Conservation (phyloP, 2,888 invertebrate species). For the Lottia gigantea region DNA sequence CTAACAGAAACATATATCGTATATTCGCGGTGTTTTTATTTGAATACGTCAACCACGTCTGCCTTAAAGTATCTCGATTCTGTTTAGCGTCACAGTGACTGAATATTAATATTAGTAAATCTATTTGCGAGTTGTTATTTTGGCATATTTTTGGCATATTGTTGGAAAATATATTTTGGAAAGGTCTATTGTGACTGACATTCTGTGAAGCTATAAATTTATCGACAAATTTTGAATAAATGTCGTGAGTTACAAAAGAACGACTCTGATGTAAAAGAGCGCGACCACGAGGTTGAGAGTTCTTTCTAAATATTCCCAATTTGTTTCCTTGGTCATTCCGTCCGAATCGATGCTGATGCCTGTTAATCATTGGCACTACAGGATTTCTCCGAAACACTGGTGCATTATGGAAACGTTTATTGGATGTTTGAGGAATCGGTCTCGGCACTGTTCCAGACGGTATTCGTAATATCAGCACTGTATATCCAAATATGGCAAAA, state of each 20-base stretch:
- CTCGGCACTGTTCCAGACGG: neutral
- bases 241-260: neutral
- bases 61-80: neutral
- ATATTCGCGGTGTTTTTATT: neutral
- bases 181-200: neutral
- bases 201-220: neutral
- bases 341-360: neutral
- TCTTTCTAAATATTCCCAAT: neutral
- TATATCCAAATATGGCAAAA: neutral
- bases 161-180: neutral
- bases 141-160: neutral
- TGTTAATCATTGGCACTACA: neutral
- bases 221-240: neutral
- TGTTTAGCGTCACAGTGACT: neutral
- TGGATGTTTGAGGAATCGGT: neutral
- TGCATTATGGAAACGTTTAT: neutral
- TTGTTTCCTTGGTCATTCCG: neutral
- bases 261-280: neutral
- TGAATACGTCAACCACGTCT: constrained; percentile 1
- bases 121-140: neutral
- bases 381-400: neutral
- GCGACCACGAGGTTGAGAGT: neutral
- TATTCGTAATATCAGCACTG: neutral
- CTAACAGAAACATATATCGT: neutral
- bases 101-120: neutral